Conservation (phyloP, 2,113 vertebrate species). For the Saguinus imperator region DNA sequence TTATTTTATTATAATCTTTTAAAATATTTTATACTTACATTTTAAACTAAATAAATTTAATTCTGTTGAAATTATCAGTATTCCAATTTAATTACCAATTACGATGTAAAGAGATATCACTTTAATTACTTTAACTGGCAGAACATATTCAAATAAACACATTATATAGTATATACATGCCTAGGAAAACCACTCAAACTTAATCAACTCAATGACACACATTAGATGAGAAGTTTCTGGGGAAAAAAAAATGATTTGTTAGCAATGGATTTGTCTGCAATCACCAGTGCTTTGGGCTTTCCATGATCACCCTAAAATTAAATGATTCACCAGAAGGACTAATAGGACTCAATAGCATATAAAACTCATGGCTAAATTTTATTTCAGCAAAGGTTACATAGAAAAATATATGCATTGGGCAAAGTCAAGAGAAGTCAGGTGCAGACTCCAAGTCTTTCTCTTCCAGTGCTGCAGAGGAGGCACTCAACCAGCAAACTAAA, state of each 20-base stretch:
- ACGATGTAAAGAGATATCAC: neutral
- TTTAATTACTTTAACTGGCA: neutral
- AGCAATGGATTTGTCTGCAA: neutral
- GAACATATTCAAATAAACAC: neutral
- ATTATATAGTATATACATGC: neutral
- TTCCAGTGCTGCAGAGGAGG: rapidly evolving
- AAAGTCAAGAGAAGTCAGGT: neutral
- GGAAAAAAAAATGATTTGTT: neutral
- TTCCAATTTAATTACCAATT: neutral
- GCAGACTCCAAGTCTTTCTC: neutral
- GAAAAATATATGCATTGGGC: neutral
- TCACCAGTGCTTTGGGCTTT: neutral
- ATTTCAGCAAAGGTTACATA: neutral
- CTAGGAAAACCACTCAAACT: neutral
- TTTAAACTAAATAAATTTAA: neutral
- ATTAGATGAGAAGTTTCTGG: neutral
- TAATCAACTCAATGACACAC: neutral
- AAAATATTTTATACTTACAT: neutral
- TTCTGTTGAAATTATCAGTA: neutral
- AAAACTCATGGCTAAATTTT: neutral
- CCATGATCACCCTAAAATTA: neutral
- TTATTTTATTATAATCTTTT: neutral
- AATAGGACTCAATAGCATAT: neutral
- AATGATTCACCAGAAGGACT: neutral
- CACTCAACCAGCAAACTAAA: neutral